Conservation (phyloP, 2,797 vertebrate genomes). For the Lateolabrax maculatus region DNA sequence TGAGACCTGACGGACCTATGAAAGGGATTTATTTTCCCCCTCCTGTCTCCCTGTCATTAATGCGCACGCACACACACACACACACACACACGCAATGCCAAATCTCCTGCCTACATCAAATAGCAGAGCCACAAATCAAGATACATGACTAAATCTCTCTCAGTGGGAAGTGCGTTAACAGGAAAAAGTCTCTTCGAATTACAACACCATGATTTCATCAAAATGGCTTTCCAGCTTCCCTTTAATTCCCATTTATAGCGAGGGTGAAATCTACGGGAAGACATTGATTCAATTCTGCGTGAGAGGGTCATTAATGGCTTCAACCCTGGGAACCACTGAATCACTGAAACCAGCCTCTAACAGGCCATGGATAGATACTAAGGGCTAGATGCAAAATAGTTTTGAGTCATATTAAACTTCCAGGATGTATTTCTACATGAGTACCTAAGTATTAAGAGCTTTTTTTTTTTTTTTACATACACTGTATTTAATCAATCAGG, state of each 20-base stretch:
- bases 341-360: not conserved
- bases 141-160: not conserved
- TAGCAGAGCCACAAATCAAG: slow-evolving; percentile 24
- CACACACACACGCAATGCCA: not conserved
- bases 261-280: slow-evolving; percentile 16
- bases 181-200: not conserved
- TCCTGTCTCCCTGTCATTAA: not conserved
- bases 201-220: slow-evolving; percentile 9
- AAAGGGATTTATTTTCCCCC: slow-evolving; percentile 3
- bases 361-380: not conserved
- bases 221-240: slow-evolving; percentile 1
- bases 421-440: not conserved
- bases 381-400: not conserved
- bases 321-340: not conserved
- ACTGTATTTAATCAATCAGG: not conserved
- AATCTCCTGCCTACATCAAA: not conserved
- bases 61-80: not conserved
- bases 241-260: slow-evolving; percentile 28
- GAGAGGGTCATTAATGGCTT: too few relatives aligned
- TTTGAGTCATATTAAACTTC: not conserved
- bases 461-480: not conserved
- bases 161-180: slow-evolving; percentile 7
- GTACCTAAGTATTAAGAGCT: not conserved
- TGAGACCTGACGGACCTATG: not conserved
- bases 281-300: slow-evolving; percentile 5